These are phyloP conservation scores for Asbolus verrucosus DNA, from an alignment of 1,140 invertebrate species.

Conservation along the genomic window DNA sequence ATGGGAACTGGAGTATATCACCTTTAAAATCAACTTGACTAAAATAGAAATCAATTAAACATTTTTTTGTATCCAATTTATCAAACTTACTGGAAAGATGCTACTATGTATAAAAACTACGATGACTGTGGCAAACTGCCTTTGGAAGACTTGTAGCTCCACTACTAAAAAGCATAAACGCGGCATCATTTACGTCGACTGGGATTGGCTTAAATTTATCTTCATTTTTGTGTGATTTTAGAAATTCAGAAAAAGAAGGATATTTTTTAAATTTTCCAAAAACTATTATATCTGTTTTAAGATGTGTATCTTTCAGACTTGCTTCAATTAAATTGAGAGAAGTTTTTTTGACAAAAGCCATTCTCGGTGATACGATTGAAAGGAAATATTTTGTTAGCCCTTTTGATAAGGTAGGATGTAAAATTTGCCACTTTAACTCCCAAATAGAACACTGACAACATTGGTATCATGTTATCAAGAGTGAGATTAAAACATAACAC, in stretches of 20 bases:
- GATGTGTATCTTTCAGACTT: conserved; percentile 18
- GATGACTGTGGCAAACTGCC: conserved; percentile 61
- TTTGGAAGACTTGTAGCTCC: conserved; percentile 86
- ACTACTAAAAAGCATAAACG: conserved; percentile 71
- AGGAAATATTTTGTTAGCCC: conserved; percentile 38
- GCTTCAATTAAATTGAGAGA: conserved; percentile 38
- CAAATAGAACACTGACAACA: conserved; percentile 65
- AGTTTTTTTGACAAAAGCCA: conserved; percentile 47
- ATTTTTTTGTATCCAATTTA: not conserved
- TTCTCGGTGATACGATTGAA: conserved; percentile 23
- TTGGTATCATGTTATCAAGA: conserved; percentile 66
- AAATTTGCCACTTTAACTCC: conserved; percentile 57
- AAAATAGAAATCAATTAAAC: not conserved
- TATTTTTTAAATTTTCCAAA: conserved; percentile 46
- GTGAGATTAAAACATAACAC: conserved; percentile 66
- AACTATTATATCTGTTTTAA: conserved; percentile 40
- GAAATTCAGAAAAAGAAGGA: conserved; percentile 37
- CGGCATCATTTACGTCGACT: conserved; percentile 54
- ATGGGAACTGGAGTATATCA: not conserved
- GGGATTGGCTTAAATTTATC: conserved; percentile 40
- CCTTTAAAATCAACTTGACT: not conserved
- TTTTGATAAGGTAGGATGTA: conserved; percentile 25
- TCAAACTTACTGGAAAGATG: not conserved
- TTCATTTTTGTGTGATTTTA: conserved; percentile 32
- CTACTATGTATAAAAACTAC: not conserved